These are phyloP conservation scores for Piscicola geometra DNA, from an alignment of 2,888 invertebrate species.

Conservation along the genomic window DNA sequence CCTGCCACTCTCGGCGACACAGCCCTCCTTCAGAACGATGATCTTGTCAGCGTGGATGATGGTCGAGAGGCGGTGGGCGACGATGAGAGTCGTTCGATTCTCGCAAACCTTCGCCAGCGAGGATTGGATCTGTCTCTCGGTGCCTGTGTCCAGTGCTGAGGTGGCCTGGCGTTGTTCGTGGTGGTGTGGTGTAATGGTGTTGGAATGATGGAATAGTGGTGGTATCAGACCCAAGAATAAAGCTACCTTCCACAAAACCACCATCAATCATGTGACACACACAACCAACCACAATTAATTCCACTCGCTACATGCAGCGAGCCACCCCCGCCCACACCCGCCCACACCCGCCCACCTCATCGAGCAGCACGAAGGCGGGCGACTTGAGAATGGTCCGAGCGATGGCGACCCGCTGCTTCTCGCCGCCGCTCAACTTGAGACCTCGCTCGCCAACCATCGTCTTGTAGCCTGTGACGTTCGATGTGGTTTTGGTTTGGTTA, in stretches of 20 bases:
- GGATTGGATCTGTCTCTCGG: conserved; percentile 82
- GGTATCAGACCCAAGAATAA: not conserved
- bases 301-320: not conserved
- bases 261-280: not conserved
- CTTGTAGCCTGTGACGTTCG: conserved; percentile 52
- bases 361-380: conserved; percentile 81
- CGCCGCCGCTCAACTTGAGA: conserved; percentile 87
- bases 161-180: conserved; percentile 51
- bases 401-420: conserved; percentile 89
- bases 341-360: conserved; percentile 65
- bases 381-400: conserved; percentile 88
- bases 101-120: conserved; percentile 72
- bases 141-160: conserved; percentile 88
- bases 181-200: not conserved
- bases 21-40: conserved; percentile 82
- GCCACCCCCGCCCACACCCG: not conserved
- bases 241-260: not conserved
- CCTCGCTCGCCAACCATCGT: conserved; percentile 83
- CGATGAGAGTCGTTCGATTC: conserved; percentile 84
- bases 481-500: too few species aligned
- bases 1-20: conserved; percentile 83
- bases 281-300: not conserved
- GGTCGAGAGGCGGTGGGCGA: conserved; percentile 86
- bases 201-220: too few species aligned
- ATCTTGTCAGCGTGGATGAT: conserved; percentile 92